These are phyloP conservation scores for Falco biarmicus DNA, from an alignment of 2,797 vertebrate species.

Conservation along the genomic window DNA sequence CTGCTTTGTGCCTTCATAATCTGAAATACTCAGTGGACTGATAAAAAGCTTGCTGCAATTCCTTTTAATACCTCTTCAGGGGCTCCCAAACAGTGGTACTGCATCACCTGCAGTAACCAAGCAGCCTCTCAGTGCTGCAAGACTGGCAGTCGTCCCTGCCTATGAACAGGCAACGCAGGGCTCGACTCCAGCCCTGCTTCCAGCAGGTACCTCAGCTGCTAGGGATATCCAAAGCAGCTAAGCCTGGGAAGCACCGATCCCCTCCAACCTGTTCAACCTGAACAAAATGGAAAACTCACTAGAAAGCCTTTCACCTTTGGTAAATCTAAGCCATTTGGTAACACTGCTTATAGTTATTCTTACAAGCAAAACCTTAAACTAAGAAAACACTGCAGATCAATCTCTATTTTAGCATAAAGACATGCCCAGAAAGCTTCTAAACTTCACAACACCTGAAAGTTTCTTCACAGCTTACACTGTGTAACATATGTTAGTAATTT, in stretches of 20 bases:
- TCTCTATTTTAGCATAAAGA: neutral
- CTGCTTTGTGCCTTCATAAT: neutral
- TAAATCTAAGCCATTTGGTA: neutral
- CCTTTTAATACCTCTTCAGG: neutral
- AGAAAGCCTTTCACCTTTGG: neutral
- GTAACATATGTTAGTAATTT: neutral
- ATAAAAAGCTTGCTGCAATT: neutral
- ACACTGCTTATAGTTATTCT: neutral
- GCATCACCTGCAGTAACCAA: fast-evolving
- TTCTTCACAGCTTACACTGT: neutral
- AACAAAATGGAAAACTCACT: neutral
- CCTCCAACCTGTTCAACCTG: neutral
- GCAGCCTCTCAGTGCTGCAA: neutral
- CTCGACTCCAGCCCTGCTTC: neutral
- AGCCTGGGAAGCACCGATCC: neutral
- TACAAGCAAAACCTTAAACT: neutral
- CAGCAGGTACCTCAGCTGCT: neutral
- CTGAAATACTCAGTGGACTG: neutral
- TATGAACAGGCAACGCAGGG: fast-evolving
- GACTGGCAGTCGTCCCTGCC: neutral
- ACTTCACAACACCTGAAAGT: neutral
- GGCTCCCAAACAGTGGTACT: neutral
- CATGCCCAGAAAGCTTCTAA: neutral
- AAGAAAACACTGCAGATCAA: neutral
- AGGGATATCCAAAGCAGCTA: neutral